phyloP scores from a whole-genome alignment of 1,140 invertebrate genomes.

The Neelides sp. region DNA sequence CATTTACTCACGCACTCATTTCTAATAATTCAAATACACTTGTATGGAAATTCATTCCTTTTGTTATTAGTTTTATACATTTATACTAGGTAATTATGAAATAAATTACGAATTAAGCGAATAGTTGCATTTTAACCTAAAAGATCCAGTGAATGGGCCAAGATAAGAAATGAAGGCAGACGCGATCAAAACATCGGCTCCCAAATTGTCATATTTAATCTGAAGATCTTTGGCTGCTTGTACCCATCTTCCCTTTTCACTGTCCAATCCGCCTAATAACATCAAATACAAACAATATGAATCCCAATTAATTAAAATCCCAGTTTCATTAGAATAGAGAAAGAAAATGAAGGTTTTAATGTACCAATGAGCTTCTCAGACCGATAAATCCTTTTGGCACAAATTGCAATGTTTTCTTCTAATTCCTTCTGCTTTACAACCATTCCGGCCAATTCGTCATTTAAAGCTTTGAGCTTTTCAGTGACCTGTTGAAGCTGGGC shows the following conservation, averaged over 20 bases:
- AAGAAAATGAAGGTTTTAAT: too few relatives aligned
- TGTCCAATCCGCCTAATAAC: constrained; percentile 36
- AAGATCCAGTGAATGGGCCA: constrained; percentile 50
- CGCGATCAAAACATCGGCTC: constrained; percentile 46
- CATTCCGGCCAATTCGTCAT: constrained; percentile 48
- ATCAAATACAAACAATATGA: constrained; percentile 5
- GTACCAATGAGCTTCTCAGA: constrained; percentile 56
- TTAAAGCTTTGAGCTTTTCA: constrained; percentile 49
- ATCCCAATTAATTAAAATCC: not conserved
- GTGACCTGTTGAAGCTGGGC: constrained; percentile 49
- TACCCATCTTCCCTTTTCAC: constrained; percentile 52
- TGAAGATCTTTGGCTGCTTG: constrained; percentile 49
- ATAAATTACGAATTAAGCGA: not conserved
- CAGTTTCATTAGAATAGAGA: not conserved
- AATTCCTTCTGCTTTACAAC: constrained; percentile 51
- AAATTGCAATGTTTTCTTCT: constrained; percentile 60
- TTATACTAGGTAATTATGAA: too few relatives aligned
- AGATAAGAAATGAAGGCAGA: constrained; percentile 56
- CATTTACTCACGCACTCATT: constrained; percentile 37
- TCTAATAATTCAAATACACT: constrained; percentile 28
- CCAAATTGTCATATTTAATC: constrained; percentile 48
- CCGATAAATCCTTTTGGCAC: constrained; percentile 58
- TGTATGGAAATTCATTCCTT: not conserved
- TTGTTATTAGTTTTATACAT: too few relatives aligned
- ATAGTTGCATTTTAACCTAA: not conserved